Percentiles rank a stretch among this genome's conserved stretches.
phyloP scores from a whole-genome alignment of 2,797 vertebrate genomes.

The Spondyliosoma cantharus region DNA sequence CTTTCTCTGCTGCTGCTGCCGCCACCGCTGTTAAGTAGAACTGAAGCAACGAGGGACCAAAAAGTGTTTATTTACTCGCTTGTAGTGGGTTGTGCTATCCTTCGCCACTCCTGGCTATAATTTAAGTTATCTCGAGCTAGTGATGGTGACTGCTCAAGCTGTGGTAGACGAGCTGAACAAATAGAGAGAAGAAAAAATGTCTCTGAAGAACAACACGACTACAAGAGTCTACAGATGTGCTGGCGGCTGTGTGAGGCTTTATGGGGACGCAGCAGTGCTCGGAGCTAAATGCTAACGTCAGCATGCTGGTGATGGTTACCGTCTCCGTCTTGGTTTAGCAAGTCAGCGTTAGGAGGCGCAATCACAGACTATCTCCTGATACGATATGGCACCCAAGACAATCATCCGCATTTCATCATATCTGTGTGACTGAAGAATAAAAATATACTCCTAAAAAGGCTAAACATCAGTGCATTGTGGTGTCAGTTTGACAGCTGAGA shows the following conservation, averaged over 20 bases:
- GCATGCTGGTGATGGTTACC: background rate
- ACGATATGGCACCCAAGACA: too few relatives aligned
- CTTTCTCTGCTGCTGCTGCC: constrained; percentile 23
- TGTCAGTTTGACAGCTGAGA: too few relatives aligned
- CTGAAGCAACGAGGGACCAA: constrained; percentile 5
- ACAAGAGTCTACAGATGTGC: background rate
- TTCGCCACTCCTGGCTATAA: constrained; percentile 22
- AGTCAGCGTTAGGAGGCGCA: too few relatives aligned
- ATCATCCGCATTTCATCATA: too few relatives aligned
- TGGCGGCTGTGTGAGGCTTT: background rate
- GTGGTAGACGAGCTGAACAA: constrained; percentile 5
- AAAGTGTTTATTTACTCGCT: constrained; percentile 28
- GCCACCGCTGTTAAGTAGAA: constrained; percentile 8
- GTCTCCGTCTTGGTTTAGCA: background rate
- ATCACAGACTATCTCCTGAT: too few relatives aligned
- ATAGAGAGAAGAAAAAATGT: constrained; percentile 17
- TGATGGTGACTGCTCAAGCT: background rate
- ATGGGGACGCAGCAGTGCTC: background rate
- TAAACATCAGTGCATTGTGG: too few relatives aligned
- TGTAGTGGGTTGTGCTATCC: constrained; percentile 8
- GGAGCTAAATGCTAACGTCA: constrained; percentile 8
- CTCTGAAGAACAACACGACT: constrained; percentile 1
- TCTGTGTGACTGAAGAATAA: too few relatives aligned
- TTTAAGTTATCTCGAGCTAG: constrained; percentile 1
- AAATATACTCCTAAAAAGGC: too few relatives aligned